Evolutionary conservation across 2,888 invertebrate species (phyloP).

Genomic region (Aphrophora alni): DNA sequence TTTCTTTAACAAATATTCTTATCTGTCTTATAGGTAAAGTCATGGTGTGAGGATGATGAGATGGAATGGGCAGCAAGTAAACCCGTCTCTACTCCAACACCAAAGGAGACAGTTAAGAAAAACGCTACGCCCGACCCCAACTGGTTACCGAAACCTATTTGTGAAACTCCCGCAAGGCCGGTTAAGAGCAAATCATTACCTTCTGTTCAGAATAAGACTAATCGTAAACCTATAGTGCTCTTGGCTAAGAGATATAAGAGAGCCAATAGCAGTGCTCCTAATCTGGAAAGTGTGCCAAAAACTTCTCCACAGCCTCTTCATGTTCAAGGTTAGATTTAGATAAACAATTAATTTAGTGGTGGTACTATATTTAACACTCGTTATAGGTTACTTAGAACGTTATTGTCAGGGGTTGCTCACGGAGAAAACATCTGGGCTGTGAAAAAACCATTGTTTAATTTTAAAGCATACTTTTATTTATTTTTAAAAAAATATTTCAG

Average conservation of each 20-base stretch:
- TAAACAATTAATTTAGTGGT: too few species aligned
- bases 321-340: slow-evolving; percentile 21
- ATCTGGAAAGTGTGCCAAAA: background rate
- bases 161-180: slow-evolving; percentile 13
- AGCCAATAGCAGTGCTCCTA: slow-evolving; percentile 24
- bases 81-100: background rate
- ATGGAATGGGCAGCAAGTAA: slow-evolving; percentile 54
- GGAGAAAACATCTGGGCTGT: too few species aligned
- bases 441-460: too few species aligned
- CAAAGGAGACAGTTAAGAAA: background rate
- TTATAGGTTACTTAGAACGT: too few species aligned
- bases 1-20: too few species aligned
- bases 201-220: background rate
- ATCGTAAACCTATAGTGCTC: slow-evolving; percentile 36
- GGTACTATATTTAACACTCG: too few species aligned
- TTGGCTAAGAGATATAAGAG: slow-evolving; percentile 37
- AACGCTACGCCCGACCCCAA: background rate
- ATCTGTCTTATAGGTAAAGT: slow-evolving; percentile 59
- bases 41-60: slow-evolving; percentile 64
- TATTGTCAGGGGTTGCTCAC: too few species aligned
- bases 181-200: slow-evolving; percentile 39
- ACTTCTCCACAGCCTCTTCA: slow-evolving; percentile 16
- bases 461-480: too few species aligned
- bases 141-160: background rate
- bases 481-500: too few species aligned